These are phyloP conservation scores for Brenthis daphne DNA, from an alignment of 2,888 invertebrate species.

Conservation along the genomic window DNA sequence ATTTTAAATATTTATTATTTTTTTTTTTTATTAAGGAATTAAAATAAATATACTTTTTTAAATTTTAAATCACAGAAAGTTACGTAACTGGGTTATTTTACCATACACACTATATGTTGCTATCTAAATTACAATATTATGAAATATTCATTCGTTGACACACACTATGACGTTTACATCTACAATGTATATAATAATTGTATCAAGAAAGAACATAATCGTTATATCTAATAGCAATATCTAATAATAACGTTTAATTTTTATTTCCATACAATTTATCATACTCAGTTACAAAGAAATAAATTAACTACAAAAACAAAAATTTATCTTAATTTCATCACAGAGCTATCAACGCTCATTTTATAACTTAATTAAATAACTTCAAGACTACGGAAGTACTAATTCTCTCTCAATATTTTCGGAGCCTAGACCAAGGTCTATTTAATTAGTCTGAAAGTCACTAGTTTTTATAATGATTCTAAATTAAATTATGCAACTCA, in stretches of 20 bases:
- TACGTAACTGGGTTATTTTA: no score
- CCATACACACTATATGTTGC: no score
- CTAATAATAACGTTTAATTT: no score
- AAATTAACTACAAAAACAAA: constrained; percentile 9
- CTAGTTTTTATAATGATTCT: constrained; percentile 27
- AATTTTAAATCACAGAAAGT: no score
- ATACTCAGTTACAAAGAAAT: no score
- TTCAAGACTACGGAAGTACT: constrained; percentile 26
- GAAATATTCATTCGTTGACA: no score
- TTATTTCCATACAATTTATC: no score
- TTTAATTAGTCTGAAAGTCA: constrained; percentile 26
- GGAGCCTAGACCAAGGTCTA: constrained; percentile 29
- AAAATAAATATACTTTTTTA: background rate
- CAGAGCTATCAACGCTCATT: constrained; percentile 13
- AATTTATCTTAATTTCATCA: constrained; percentile 13
- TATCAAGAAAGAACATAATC: no score
- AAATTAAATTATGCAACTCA: constrained; percentile 22
- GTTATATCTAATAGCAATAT: no score
- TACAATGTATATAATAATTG: no score
- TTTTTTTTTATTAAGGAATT: background rate
- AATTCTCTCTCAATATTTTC: constrained; percentile 27
- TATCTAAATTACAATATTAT: no score
- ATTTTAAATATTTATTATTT: background rate
- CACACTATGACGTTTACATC: no score
- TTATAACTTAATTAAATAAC: constrained; percentile 25